Evolutionary conservation across 2,797 vertebrate genomes (phyloP), one percentile per base, ranked within the genome.

Genomic region (Rhinogobio ventralis): DNA sequence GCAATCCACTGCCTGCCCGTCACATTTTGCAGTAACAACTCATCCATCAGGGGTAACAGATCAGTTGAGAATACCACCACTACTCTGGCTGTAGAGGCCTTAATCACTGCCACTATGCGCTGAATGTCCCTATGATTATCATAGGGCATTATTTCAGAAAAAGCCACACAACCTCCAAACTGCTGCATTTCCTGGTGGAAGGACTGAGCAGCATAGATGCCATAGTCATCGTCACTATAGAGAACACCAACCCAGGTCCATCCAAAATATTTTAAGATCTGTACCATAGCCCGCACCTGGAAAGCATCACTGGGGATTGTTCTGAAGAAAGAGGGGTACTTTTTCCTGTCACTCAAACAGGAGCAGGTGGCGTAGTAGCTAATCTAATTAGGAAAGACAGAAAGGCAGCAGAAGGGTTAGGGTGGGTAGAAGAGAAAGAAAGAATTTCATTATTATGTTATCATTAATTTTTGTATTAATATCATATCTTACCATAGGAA

Each of bases 231-330:
- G 4, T 80, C 78, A 69, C 78, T 80, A 17, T 79, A 79, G 2
- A 79, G 77, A 7, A 79, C 25, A 13, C 77, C 77, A 33, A 79
- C 77, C 77, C 77, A 67, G 11, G 77, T 79, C 77, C 77, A 79
- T 79, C 77, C 77, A 67, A 79, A 79, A 79, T 79, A 49, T 33
- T 51, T 67, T 49, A 79, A 67, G 28, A 67, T 79, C 20, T 67
- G 45, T 51, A 79, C 45, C 62, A 79, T 79, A 67, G 77, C 77
- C 19, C 62, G 42, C 19, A 79, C 77, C 49, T 88, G 95, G 82
- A 94, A 94, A 14, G 90, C 88, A 83, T 95, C 95, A 86, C 93
- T 95, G 14, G 94, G 93, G 72, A 95, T 94, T 49, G 95, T 91
- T 74, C 91, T 89, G 76, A 91, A 88, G 79, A 91, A 92, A 55